Evolutionary conservation across 2,888 invertebrate species (phyloP).

Genomic region (Napeogenes sylphis): DNA sequence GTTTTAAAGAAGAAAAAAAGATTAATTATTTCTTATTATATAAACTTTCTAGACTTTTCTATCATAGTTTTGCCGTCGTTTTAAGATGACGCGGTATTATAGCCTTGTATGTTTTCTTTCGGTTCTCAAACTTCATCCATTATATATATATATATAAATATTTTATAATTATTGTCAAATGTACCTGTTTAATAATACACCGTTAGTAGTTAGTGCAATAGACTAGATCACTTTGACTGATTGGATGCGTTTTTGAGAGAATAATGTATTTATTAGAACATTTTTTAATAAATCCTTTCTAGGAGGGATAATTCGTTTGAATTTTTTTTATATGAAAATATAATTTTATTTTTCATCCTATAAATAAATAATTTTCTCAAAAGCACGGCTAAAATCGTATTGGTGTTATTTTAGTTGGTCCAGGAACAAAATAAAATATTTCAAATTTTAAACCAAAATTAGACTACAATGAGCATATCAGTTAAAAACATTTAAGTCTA

Average conservation of each 20-base stretch:
- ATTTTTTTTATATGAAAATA: not conserved
- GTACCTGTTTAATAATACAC: slow-evolving; percentile 43
- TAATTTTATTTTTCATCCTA: not conserved
- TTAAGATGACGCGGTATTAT: no score
- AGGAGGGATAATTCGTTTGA: no score
- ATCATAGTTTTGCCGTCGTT: no score
- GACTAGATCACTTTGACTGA: slow-evolving; percentile 21
- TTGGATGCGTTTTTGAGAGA: slow-evolving; percentile 17
- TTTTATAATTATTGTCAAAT: slow-evolving; percentile 38
- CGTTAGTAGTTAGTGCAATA: slow-evolving; percentile 38
- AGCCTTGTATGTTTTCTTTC: no score
- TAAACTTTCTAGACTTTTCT: no score
- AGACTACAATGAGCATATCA: slow-evolving; percentile 62
- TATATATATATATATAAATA: slow-evolving; percentile 17
- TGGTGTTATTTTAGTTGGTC: slow-evolving; percentile 25
- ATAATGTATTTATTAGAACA: not conserved
- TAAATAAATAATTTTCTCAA: slow-evolving; percentile 13
- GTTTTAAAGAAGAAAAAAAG: no score
- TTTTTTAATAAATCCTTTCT: no score
- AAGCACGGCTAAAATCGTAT: slow-evolving; percentile 6
- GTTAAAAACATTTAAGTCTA: slow-evolving; percentile 52
- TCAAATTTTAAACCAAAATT: slow-evolving; percentile 32
- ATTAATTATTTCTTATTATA: no score
- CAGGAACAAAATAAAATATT: not conserved
- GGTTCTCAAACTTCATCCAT: no score